These are phyloP conservation scores for Olivierus martensii DNA, from an alignment of 1,140 invertebrate genomes.

Conservation along the genomic window DNA sequence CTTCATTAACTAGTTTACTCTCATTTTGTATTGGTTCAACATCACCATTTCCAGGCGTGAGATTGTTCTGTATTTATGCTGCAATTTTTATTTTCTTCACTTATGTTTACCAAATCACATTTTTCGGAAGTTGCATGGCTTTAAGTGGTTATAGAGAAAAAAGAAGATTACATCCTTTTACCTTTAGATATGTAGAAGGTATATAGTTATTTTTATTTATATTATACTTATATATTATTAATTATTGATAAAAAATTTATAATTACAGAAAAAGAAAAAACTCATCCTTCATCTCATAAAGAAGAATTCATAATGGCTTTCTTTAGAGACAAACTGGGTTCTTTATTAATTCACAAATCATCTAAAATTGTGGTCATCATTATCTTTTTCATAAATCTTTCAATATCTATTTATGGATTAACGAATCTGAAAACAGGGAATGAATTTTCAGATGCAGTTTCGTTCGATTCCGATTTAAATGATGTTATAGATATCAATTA, in stretches of 20 bases:
- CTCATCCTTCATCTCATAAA: neutral
- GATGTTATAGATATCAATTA: constrained; percentile 77
- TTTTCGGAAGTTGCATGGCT: constrained; percentile 82
- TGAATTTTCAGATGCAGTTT: constrained; percentile 64
- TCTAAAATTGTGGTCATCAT: constrained; percentile 62
- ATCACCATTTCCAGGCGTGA: constrained; percentile 83
- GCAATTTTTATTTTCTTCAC: constrained; percentile 82
- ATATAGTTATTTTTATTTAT: too few relatives aligned
- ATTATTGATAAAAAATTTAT: too few relatives aligned
- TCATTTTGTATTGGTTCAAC: constrained; percentile 94
- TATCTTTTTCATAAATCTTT: constrained; percentile 62
- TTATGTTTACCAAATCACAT: constrained; percentile 86
- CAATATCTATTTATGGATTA: constrained; percentile 70
- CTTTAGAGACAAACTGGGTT: constrained; percentile 65
- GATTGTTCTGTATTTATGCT: constrained; percentile 92
- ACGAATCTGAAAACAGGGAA: constrained; percentile 78
- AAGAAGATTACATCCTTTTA: constrained; percentile 56
- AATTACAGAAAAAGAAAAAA: too few relatives aligned
- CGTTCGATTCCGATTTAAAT: constrained; percentile 75
- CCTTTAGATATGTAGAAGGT: too few relatives aligned
- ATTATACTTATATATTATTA: too few relatives aligned
- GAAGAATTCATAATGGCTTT: constrained; percentile 56
- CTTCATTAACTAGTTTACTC: constrained; percentile 89
- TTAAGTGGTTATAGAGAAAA: constrained; percentile 75
- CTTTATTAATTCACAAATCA: constrained; percentile 54